Percentiles rank a stretch among this genome's conserved stretches.
Conservation (phyloP, 2,888 invertebrate genomes). For the Aphidius colemani region DNA sequence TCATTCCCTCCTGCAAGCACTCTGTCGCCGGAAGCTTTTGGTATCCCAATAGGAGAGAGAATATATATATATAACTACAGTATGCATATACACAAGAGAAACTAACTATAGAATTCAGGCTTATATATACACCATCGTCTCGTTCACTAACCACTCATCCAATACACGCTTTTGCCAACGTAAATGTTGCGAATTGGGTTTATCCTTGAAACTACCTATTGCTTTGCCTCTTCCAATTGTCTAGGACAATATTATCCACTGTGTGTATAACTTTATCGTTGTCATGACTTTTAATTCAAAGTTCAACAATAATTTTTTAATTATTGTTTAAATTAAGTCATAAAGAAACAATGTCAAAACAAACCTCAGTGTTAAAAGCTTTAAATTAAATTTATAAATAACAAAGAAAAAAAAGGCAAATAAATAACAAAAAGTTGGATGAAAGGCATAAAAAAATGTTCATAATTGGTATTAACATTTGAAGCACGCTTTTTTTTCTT, state of each 20-base stretch:
- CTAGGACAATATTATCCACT: background rate
- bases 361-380: too few relatives aligned
- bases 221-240: conserved; percentile 13
- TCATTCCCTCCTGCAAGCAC: conserved; percentile 42
- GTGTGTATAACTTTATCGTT: too few relatives aligned
- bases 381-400: too few relatives aligned
- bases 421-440: too few relatives aligned
- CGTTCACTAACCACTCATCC: conserved; percentile 22
- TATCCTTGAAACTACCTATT: conserved; percentile 8
- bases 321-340: too few relatives aligned
- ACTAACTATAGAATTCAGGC: background rate
- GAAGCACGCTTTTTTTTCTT: too few relatives aligned
- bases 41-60: conserved; percentile 11
- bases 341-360: too few relatives aligned
- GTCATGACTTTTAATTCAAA: background rate
- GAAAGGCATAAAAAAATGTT: too few relatives aligned
- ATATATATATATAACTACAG: background rate
- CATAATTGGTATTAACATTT: too few relatives aligned
- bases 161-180: conserved; percentile 17
- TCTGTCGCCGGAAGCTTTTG: conserved; percentile 22
- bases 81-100: conserved; percentile 10
- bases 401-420: too few relatives aligned
- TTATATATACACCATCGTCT: background rate
- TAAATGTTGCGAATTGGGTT: conserved; percentile 22
- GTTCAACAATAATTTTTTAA: background rate